These are phyloP conservation scores for Drosophila erecta DNA, from an alignment of 1,140 invertebrate genomes.

Conservation along the genomic window DNA sequence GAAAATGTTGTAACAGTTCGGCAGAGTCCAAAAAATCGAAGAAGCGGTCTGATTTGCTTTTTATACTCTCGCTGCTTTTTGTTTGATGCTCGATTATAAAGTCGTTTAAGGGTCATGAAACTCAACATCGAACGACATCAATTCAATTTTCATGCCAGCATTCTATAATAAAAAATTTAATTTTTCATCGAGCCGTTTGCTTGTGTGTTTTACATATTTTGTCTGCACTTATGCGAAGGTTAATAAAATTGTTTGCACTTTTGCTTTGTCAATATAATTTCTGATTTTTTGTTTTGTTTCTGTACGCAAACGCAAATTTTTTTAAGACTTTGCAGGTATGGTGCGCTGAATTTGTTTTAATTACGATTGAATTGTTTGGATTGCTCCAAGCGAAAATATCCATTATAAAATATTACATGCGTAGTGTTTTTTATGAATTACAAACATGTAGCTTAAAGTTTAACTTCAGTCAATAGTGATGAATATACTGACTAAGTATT, in stretches of 20 bases:
- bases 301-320: conserved; percentile 21
- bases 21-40: conserved; percentile 16
- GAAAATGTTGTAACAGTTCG: conserved; percentile 79
- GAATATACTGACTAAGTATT: neutral
- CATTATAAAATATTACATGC: conserved; percentile 14
- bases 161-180: conserved; percentile 17
- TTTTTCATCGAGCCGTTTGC: conserved; percentile 10
- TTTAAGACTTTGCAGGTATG: conserved; percentile 28
- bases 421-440: neutral
- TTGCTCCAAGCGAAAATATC: conserved; percentile 15
- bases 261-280: conserved; percentile 27
- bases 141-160: conserved; percentile 28
- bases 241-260: conserved; percentile 30
- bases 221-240: conserved; percentile 3
- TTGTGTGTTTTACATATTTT: conserved; percentile 16
- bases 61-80: conserved; percentile 31
- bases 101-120: conserved; percentile 51
- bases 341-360: conserved; percentile 26
- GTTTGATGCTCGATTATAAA: conserved; percentile 49
- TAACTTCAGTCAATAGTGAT: too few species aligned
- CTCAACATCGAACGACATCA: conserved; percentile 29
- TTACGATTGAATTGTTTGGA: conserved; percentile 40
- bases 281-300: conserved; percentile 14
- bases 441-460: too few species aligned
- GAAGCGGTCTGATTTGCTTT: conserved; percentile 36